Base-by-base conservation (phyloP, 1,140 invertebrate species). In the Metaphire vulgaris region DNA sequence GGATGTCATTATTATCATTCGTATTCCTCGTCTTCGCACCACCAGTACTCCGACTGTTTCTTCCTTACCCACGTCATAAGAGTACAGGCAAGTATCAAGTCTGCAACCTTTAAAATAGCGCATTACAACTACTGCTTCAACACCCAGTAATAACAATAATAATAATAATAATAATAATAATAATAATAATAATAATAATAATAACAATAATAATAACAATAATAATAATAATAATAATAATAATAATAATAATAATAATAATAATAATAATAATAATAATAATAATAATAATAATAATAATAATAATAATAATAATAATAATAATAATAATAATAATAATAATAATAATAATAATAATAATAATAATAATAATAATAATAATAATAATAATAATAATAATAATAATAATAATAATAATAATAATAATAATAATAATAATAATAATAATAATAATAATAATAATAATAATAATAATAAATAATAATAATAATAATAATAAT, bases 1-100 rank as follows among this genome's bases (percentile, higher is more conserved):
- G n/a, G n/a, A n/a, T n/a, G n/a, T n/a, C n/a, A n/a, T n/a, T n/a
- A n/a, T n/a, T n/a, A 1, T 68, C 67, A 68, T 68, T 26, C 69
- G 32, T 33, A 71, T 6, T 71, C 69, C 30, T 71, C 69, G 2
- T 33, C 69, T 2, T 71, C 69, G 32, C 69, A 29, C 69, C 69
- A 71, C 69, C 69, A 71, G 33, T 71, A 71, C 26, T 71, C 69
- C 26, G 69, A 71, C 32, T 71, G 69, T 21, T 71, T 71, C 69
- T 71, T 71, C n/a, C 33, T 71, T 32, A 71, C 69, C 69, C 69
- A 71, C 0, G 69, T 32, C 28, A 71, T 33, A 29, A 71, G 69
- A 31, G 33, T 33, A 32, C 69, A 71, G 1, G 69, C 28, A 32
- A 71, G 69, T n/a, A 71, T 33, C 69, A 71, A 33, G 32, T 71